These are phyloP conservation scores for Cricetomys ansorgei DNA, from an alignment of 2,113 vertebrate species.

Conservation along the genomic window DNA sequence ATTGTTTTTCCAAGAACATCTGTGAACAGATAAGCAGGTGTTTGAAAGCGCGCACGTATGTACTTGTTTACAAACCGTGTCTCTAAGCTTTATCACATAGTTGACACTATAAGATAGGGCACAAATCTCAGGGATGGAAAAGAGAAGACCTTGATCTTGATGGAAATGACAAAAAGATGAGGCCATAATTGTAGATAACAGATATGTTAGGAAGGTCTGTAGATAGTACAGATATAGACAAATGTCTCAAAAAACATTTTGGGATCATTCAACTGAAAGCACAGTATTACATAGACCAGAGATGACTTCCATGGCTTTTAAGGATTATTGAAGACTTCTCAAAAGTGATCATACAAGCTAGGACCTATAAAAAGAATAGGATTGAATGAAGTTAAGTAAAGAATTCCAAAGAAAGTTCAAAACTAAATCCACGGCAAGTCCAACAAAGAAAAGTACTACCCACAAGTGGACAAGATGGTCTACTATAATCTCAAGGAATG, in stretches of 20 bases:
- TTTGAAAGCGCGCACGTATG: background rate
- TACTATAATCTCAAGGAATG: fast-evolving
- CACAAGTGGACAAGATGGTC: too few relatives aligned
- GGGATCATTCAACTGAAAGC: background rate
- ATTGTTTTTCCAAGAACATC: background rate
- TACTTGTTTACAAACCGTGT: background rate
- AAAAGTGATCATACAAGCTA: background rate
- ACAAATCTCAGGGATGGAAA: background rate
- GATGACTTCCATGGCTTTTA: background rate
- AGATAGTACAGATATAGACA: background rate
- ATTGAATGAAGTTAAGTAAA: background rate
- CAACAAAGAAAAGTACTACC: background rate
- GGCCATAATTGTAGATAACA: background rate
- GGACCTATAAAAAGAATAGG: background rate
- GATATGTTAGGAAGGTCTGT: background rate
- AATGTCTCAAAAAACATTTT: background rate
- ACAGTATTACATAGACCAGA: background rate
- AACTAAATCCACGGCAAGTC: background rate
- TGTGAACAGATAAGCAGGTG: background rate
- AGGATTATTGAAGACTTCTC: background rate
- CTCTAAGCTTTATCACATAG: background rate
- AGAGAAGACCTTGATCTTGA: background rate
- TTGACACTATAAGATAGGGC: background rate
- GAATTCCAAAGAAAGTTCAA: background rate
- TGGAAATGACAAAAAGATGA: background rate